These are phyloP conservation scores for Athalia cordata DNA, from an alignment of 2,888 invertebrate species.

Conservation along the genomic window DNA sequence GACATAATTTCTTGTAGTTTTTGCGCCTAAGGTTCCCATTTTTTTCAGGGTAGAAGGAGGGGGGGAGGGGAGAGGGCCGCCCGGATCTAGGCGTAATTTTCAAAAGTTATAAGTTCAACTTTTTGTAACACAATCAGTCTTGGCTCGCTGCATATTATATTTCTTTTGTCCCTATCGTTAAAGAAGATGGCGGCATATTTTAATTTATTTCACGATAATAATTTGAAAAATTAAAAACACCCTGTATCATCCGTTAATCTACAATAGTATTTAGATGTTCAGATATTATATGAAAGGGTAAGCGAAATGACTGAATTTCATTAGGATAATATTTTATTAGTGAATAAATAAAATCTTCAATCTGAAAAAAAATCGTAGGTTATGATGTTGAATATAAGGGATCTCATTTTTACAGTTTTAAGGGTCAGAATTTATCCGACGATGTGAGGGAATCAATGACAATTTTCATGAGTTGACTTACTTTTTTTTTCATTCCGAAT, in stretches of 20 bases:
- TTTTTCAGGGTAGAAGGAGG: too few relatives aligned
- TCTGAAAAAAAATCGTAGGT: too few relatives aligned
- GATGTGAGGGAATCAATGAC: too few relatives aligned
- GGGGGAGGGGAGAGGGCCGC: background rate
- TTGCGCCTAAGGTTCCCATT: background rate
- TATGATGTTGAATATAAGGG: too few relatives aligned
- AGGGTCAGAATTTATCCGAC: too few relatives aligned
- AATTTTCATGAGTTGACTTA: too few relatives aligned
- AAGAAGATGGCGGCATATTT: constrained; percentile 39
- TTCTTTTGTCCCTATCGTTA: constrained; percentile 14
- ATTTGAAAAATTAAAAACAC: constrained; percentile 15
- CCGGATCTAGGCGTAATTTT: background rate
- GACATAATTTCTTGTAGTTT: constrained; percentile 4
- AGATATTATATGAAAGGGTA: background rate
- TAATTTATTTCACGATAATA: background rate
- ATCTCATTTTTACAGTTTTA: too few relatives aligned
- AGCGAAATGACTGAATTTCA: constrained; percentile 2
- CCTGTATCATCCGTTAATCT: constrained; percentile 32
- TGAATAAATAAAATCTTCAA: background rate
- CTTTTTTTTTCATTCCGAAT: too few relatives aligned
- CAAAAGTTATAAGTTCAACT: constrained; percentile 41
- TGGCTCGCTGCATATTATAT: constrained; percentile 57
- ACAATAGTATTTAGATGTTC: constrained; percentile 19
- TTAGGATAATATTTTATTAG: background rate
- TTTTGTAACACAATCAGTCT: constrained; percentile 63